Evolutionary conservation across 2,888 invertebrate genomes (phyloP).

Genomic region (Lasius platythorax): DNA sequence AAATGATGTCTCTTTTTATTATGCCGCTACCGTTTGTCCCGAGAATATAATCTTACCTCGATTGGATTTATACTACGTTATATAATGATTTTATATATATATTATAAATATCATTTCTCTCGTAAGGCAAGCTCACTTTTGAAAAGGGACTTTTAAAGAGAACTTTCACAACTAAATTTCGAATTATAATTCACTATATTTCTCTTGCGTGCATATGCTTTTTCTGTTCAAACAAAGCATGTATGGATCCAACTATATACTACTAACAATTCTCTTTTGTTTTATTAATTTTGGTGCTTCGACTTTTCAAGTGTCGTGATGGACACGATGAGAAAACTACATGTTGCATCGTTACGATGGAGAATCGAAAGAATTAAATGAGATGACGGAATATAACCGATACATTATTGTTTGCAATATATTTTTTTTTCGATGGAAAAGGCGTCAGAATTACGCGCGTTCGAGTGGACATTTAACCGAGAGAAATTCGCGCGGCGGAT

Average conservation of each 20-base stretch:
- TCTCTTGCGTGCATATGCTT: neutral
- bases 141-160: neutral
- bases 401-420: too few relatives aligned
- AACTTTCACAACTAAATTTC: neutral
- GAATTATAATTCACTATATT: neutral
- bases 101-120: neutral
- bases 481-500: neutral
- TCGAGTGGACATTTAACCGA: neutral
- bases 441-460: too few relatives aligned
- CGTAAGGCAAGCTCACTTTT: neutral
- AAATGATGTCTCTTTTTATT: conserved; percentile 6
- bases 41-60: neutral
- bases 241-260: neutral
- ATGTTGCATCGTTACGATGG: too few relatives aligned
- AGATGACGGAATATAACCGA: neutral
- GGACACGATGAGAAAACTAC: too few relatives aligned
- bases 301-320: too few relatives aligned
- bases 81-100: conserved; percentile 8
- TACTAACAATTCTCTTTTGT: neutral
- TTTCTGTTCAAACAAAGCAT: neutral
- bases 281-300: neutral
- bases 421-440: too few relatives aligned
- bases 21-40: neutral
- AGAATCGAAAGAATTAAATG: too few relatives aligned
- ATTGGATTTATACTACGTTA: neutral